Base-by-base conservation (phyloP, 2,888 invertebrate species). In the Colostygia pectinataria region DNA sequence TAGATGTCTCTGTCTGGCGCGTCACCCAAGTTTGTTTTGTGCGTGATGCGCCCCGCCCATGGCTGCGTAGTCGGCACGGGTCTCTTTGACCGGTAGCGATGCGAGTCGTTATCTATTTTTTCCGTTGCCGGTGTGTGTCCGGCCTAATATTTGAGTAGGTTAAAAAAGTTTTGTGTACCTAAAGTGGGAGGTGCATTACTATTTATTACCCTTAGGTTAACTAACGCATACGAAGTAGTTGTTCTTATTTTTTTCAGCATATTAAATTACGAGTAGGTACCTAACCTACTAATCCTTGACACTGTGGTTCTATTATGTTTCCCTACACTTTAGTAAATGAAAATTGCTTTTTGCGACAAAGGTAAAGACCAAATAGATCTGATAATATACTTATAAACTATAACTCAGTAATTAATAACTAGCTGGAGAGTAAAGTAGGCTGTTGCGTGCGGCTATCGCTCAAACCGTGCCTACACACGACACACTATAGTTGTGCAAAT, bases 41-140 rank as follows among this genome's bases (percentile, higher is more conserved):
- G 87, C 88, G 88, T 88, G 88, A 89, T 86, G 84, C 68, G 88
- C 83, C 84, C 74, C 89, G 89, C 89, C 89, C 83, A 64, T 65
- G 44, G 69, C 71, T 74, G 74, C 18, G 33, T 0, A 5, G 57
- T 79, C 82, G 72, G 77, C 80, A 74, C 80, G 79, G 80, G 64
- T 45, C 67, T 71, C 85, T 89, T 88, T 87, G 88, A 80, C 85
- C 90, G 84, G 90, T 89, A 89, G 88, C 87, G 72, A 65, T 60
- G 68, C 68, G 68, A 79, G 76, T 88, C 81, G 86, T 87, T 89
- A 87, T 86, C 84, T 80, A 66, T 77, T 84, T 87, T 87, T 84
- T 82, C 54, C 66, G 64, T 62, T 68, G 72, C 63, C 75, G 75
- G 74, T 84, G 82, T 85, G 82, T 85, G 83, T 82, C 79, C 80